Evolutionary conservation across 1,140 invertebrate genomes (phyloP), one percentile per base, ranked within the genome.

Genomic region (Bilobella aurantiaca): DNA sequence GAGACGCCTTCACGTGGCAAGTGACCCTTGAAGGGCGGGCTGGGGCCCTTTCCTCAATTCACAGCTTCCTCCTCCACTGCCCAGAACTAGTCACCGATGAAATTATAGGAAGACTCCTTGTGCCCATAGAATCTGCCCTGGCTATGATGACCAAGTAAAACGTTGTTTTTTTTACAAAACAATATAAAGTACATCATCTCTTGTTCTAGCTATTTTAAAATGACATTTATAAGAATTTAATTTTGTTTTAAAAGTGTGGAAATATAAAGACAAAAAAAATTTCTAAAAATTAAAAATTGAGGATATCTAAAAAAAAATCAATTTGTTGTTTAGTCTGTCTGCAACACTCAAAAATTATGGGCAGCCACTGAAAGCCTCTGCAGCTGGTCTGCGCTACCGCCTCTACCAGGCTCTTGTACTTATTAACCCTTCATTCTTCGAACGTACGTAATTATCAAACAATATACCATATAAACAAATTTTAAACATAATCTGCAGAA

Each of bases 1-100:
- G 96, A 5, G 96, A 99, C 82, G 90, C 93, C 0, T 98, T 98
- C 76, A 99, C 96, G 46, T 99, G 96, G 96, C 94, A 98, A 82
- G 91, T 98, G 23, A 96, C 95, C 1, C 78, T 99, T 56, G 95
- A 98, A 81, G 93, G 93, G 18, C 82, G 96, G 63, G 91, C 96
- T 18, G 96, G 96, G 0, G 96, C 96, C 14, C 77, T 99, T 2
- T 93, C 93, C 18, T 90, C 92, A 0, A 91, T 98, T 84, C 87
- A 96, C 74, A 96, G 93, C 76, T 91, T 98, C 75, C 76, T 98
- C 3, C 78, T 88, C 5, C 87, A 96, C 76, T 97, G 94, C 75
- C 87, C 89, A 2, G 91, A 96, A 71, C 79, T 96, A 42, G 82
- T 95, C 3, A 93, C 86, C 63, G 94, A 96, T 64, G 94, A 98